Percentiles rank a stretch among this genome's conserved stretches.
Conservation (phyloP, 1,140 invertebrate species). For the Rhagoletis zephyria region DNA sequence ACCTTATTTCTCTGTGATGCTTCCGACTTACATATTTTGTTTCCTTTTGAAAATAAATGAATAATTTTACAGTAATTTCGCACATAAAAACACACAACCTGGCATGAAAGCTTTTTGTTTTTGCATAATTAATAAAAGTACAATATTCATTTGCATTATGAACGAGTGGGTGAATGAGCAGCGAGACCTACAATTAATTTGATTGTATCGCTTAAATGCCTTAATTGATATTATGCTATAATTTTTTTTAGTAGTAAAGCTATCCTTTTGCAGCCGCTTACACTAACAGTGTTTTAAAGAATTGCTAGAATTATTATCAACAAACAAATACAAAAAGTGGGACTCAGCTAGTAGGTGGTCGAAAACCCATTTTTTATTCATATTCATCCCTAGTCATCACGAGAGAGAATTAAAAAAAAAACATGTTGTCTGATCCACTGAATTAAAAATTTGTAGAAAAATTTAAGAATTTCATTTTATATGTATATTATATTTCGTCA, state of each 20-base stretch:
- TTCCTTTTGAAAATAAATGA: neutral
- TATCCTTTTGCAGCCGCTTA: neutral
- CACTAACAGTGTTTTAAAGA: neutral
- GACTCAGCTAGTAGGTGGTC: no score
- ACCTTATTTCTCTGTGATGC: neutral
- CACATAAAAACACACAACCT: neutral
- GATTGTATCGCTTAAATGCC: slow-evolving; percentile 3
- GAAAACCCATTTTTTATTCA: no score
- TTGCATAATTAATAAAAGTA: neutral
- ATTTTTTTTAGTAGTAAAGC: neutral
- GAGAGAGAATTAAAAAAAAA: no score
- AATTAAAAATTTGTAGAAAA: no score
- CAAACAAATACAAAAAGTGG: neutral
- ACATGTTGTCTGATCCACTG: no score
- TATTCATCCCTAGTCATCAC: no score
- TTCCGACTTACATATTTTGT: neutral
- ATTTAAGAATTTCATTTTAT: no score
- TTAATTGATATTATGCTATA: neutral
- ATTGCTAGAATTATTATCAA: neutral
- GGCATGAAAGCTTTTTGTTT: neutral
- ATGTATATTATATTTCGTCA: no score
- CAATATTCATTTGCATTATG: neutral
- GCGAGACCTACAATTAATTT: neutral
- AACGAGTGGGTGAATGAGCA: neutral
- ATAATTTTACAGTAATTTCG: neutral